A percentile compares a stretch with the other conserved stretches of the same genome.
These are phyloP conservation scores for Elephantulus edwardii DNA, from an alignment of 2,113 vertebrate genomes.

Conservation along the genomic window DNA sequence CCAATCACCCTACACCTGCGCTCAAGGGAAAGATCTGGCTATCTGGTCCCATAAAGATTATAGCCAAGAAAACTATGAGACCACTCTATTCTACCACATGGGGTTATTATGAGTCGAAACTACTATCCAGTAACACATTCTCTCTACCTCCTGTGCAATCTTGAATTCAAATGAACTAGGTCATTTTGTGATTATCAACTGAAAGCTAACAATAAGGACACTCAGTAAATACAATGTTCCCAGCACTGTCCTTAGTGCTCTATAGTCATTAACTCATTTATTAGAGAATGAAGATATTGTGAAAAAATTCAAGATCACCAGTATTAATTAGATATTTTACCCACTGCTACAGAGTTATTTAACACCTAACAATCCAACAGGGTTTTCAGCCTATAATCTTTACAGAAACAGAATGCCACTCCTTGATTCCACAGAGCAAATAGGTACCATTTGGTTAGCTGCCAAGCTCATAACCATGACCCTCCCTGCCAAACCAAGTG, in stretches of 20 bases:
- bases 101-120: not conserved
- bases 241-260: not conserved
- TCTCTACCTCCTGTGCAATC: not conserved
- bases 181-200: not conserved
- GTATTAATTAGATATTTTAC: not conserved
- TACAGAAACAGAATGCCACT: not conserved
- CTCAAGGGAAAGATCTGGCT: not conserved
- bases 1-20: not conserved
- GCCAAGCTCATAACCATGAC: too few species aligned
- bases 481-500: too few species aligned
- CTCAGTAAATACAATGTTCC: not conserved
- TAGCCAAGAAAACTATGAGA: not conserved
- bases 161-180: not conserved
- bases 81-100: not conserved
- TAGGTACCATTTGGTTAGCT: too few species aligned
- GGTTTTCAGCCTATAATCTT: not conserved
- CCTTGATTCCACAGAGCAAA: not conserved
- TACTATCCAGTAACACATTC: not conserved
- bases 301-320: not conserved
- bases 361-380: not conserved
- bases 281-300: not conserved
- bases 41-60: not conserved
- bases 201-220: not conserved
- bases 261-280: not conserved
- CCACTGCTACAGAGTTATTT: not conserved